These are phyloP conservation scores for Adelphocoris suturalis DNA, from an alignment of 2,888 invertebrate species.

Conservation along the genomic window DNA sequence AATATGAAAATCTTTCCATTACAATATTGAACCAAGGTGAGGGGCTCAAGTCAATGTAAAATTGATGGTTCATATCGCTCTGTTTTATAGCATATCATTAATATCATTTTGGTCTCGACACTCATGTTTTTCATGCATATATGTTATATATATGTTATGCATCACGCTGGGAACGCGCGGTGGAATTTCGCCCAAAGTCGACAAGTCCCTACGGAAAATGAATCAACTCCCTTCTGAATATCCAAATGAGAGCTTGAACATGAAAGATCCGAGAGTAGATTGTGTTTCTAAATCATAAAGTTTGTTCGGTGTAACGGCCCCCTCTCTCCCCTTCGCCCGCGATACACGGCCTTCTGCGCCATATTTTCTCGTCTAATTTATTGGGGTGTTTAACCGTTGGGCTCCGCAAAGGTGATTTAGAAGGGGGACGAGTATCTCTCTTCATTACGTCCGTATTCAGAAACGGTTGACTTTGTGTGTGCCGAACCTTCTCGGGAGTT, in stretches of 20 bases:
- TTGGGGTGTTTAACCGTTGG: constrained; percentile 35
- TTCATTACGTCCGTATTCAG: constrained; percentile 34
- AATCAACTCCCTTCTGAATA: constrained; percentile 33
- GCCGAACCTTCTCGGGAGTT: background rate
- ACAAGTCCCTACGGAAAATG: constrained; percentile 22
- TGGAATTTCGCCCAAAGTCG: background rate
- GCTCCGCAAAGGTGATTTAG: constrained; percentile 37
- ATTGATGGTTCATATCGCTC: background rate
- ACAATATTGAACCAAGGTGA: too few relatives aligned
- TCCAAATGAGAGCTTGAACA: constrained; percentile 38
- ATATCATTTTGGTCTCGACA: background rate
- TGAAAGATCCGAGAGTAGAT: constrained; percentile 31
- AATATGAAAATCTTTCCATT: too few relatives aligned
- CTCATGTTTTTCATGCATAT: background rate
- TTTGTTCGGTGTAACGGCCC: constrained; percentile 32
- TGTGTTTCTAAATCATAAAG: constrained; percentile 42
- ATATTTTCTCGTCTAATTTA: constrained; percentile 36
- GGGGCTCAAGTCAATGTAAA: too few relatives aligned
- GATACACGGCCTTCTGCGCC: constrained; percentile 6
- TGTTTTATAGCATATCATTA: background rate
- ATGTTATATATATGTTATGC: background rate
- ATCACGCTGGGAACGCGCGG: background rate
- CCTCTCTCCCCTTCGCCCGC: background rate
- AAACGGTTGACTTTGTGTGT: background rate
- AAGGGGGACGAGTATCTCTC: constrained; percentile 35